A percentile compares a stretch with the other conserved stretches of the same genome.
Conservation (phyloP, 2,113 vertebrate genomes). For the Caloenas nicobarica region DNA sequence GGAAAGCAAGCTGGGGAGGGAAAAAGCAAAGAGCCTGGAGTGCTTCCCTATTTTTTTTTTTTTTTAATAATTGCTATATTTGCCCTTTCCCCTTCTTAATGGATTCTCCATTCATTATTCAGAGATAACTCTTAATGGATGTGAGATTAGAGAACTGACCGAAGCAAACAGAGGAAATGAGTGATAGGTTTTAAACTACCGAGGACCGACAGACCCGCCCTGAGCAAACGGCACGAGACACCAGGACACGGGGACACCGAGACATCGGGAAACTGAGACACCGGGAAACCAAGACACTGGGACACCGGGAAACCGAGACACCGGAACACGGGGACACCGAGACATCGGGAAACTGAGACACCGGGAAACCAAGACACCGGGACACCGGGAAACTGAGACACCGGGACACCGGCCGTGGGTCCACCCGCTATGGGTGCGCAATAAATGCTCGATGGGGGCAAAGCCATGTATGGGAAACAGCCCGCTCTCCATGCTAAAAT, state of each 20-base stretch:
- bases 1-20: too few relatives aligned
- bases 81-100: constrained; percentile 56
- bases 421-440: background rate
- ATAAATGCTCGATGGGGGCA: background rate
- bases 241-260: too few relatives aligned
- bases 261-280: too few relatives aligned
- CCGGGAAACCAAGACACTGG: too few relatives aligned
- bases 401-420: too few relatives aligned
- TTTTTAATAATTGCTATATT: background rate
- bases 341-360: too few relatives aligned
- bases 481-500: background rate
- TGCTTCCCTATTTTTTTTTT: too few relatives aligned
- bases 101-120: constrained; percentile 66
- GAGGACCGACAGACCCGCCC: background rate
- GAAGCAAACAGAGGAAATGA: background rate
- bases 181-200: background rate
- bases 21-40: too few relatives aligned
- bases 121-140: constrained; percentile 52
- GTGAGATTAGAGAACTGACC: background rate
- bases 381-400: too few relatives aligned
- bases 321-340: too few relatives aligned
- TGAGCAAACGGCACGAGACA: background rate
- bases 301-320: too few relatives aligned
- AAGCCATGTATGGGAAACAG: background rate
- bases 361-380: too few relatives aligned